Evolutionary conservation across 2,113 vertebrate species (phyloP), one percentile per base, ranked within the genome.

Genomic region (Callionymus lyra): DNA sequence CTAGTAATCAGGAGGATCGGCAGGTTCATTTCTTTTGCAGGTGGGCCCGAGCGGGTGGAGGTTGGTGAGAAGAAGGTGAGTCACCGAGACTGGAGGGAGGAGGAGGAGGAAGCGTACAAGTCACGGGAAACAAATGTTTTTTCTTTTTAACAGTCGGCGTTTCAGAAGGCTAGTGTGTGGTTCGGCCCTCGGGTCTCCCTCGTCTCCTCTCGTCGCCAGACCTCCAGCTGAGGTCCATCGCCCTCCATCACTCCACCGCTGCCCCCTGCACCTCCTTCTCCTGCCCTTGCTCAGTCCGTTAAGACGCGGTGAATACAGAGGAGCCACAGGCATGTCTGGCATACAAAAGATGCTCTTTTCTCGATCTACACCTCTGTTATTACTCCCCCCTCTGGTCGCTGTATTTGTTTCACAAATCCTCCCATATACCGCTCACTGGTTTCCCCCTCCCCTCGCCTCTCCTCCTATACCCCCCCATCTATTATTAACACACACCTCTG

Each of bases 401-500:
- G 36, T 68, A 63, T 76, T 70, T 68, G 53, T 74, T 80, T 72
- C 65, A 61, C 60, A 67, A 70, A 77, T 68, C 38, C 63, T 56
- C 58, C 63, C 59, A 53, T 77, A 55, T 46, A 43, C 32, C 38
- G 38, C 37, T 51, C 40, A 39, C 27, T 41, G 33, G 39, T 31
- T 55, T 8, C 4, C 50, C n/a, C 43, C 43, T 46, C 44, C 35
- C 46, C 19, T 18, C 32, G 34, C 35, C 14, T 16, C 39, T 48
- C 44, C 12, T 33, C 50, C 34, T 38, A 45, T 41, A 59, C 38
- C 44, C 51, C 55, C 57, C 41, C 66, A 79, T 82, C 68, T 79
- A 81, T 84, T 77, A 83, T 82, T 80, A 80, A 81, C 61, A 56
- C 9, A 53, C 61, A 79, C 71, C 75, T 77, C 71, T 61, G 66